Conservation (phyloP, 2,113 vertebrate species). For the Globicephala melas region DNA sequence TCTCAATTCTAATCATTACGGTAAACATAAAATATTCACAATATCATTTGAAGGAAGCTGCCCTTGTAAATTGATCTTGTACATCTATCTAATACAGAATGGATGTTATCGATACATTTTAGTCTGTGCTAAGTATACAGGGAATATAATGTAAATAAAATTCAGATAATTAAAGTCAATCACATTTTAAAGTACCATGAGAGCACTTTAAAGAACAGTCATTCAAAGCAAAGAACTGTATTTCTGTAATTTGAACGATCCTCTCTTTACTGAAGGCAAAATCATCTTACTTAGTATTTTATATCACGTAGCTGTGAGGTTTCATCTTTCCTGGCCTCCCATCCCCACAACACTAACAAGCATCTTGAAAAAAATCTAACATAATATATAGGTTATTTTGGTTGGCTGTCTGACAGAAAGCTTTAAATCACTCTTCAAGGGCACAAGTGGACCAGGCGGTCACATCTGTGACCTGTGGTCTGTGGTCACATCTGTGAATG, state of each 20-base stretch:
- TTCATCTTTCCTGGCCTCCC: not conserved
- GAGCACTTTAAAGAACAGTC: not conserved
- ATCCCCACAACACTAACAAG: not conserved
- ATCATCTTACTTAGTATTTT: conserved; percentile 15
- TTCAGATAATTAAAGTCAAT: not conserved
- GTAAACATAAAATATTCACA: not conserved
- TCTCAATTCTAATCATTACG: not conserved
- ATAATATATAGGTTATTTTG: not conserved
- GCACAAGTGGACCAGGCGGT: not conserved
- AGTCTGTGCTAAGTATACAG: not conserved
- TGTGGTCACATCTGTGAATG: not conserved
- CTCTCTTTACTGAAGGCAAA: conserved; percentile 1
- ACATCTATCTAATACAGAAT: not conserved
- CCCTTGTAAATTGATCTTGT: not conserved
- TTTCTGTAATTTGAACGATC: conserved; percentile 14
- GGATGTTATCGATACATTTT: not conserved
- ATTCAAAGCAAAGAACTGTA: conserved; percentile 14
- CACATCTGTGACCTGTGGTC: not conserved
- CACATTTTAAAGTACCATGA: not conserved
- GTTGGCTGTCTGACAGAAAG: not conserved
- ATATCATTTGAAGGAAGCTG: not conserved
- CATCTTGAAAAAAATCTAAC: not conserved
- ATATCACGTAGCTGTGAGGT: not conserved
- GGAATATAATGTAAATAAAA: not conserved
- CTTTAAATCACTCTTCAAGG: not conserved